Evolutionary conservation across 2,888 invertebrate species (phyloP), one percentile per base, ranked within the genome.

Genomic region (Leistus spinibarbis): DNA sequence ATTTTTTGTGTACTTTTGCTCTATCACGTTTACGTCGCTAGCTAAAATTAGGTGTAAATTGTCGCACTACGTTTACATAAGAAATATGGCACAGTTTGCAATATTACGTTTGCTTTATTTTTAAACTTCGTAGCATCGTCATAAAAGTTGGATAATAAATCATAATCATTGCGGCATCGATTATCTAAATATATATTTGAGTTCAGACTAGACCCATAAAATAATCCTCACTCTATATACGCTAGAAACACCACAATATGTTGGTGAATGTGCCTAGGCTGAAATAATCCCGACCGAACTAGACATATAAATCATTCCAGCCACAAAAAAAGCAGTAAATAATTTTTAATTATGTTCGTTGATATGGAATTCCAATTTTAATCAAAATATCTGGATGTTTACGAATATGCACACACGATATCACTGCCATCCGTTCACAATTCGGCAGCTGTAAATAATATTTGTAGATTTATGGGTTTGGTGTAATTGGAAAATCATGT

Each of bases 1-100:
- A 74, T 74, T 74, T 74, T 74, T 74, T 74, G 66, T 73, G 19
- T 57, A 67, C 67, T 40, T 67, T 19, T 40, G 54, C 54, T 24
- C 23, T 72, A 66, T 72, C 64, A 60, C 27, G 10, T 22, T 53
- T 10, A 22, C 16, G 63, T 40, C 40, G 57, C 57, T 57, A 57
- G 57, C 20, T 4, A 40, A 40, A 40, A 40, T 40, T 40, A 40
- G 40, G 40, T 40, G 13, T 40, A 10, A 40, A 40, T 13, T 40
- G 40, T 13, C 13, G 7, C 5, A 13, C 7, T 10, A 40, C 13
- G 40, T 40, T 5, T 40, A 40, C 40, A 40, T 40, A 40, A 40
- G 40, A 40, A 13, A 40, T 10, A 40, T 40, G 7, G 40, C 7
- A 40, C 40, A 5, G 7, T 40, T 3, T 40, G 40, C 10, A 10